These are phyloP conservation scores for Nephrocerus scutellatus DNA, from an alignment of 2,888 invertebrate genomes.

Conservation along the genomic window DNA sequence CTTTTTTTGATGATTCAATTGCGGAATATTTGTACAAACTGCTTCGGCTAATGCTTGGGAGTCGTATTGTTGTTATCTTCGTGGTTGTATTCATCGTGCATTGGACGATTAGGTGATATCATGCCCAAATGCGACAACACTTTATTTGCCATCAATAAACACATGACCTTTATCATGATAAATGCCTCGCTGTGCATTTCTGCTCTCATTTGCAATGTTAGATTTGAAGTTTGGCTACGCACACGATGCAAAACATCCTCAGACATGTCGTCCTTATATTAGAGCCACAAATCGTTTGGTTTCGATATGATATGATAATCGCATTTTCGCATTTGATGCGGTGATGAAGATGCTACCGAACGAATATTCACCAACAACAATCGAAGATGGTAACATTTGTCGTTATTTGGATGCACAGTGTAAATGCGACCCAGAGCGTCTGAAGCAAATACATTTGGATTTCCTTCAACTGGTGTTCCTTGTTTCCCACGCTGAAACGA, in stretches of 20 bases:
- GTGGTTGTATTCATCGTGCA: constrained; percentile 6
- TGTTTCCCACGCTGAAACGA: too few species aligned
- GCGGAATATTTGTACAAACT: constrained; percentile 6
- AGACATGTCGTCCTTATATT: constrained; percentile 20
- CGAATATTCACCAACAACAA: too few species aligned
- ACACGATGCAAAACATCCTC: constrained; percentile 23
- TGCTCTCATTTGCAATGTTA: too few species aligned
- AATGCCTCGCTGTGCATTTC: constrained; percentile 21
- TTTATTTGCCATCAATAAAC: constrained; percentile 19
- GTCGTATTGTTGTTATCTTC: constrained; percentile 12
- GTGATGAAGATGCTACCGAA: constrained; percentile 11
- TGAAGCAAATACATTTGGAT: too few species aligned
- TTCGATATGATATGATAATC: constrained; percentile 22
- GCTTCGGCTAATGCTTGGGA: constrained; percentile 5
- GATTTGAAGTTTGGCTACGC: constrained; percentile 8
- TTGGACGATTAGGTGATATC: constrained; percentile 16
- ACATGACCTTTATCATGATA: constrained; percentile 17
- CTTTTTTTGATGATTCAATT: constrained; percentile 1
- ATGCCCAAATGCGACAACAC: constrained; percentile 21
- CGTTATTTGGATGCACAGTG: too few species aligned
- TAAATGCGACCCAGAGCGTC: too few species aligned
- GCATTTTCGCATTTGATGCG: constrained; percentile 20
- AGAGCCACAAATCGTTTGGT: constrained; percentile 19
- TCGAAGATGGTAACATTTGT: too few species aligned
- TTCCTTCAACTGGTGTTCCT: too few species aligned